Base-by-base conservation (phyloP, 2,113 vertebrate genomes). In the Aptenodytes patagonicus region DNA sequence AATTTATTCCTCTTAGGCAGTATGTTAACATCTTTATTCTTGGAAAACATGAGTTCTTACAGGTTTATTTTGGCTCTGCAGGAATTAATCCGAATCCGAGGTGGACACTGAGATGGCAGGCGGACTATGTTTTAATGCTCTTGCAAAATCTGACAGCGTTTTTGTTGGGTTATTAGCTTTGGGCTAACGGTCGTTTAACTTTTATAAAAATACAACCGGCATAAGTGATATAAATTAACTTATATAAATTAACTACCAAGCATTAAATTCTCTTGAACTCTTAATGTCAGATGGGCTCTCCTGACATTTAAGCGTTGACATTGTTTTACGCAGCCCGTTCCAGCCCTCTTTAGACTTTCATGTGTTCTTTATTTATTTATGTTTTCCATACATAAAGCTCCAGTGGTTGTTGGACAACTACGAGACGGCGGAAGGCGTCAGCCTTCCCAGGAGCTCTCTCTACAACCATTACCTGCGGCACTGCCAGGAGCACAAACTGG, bases 341-440 rank as follows among this genome's bases (percentile, higher is more conserved):
- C 60, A 70, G 26, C 80, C 24, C 61, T 71, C 70, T 65, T 78
- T 72, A 93, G 92, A 64, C 91, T 87, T 87, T 76, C 70, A 16
- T 7, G 38, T 55, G 52, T 62, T 52, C 14, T 79, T 64, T 80
- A 8, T 90, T 32, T 38, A 8, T 44, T 17, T 70, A 26, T 80
- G n/a, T 83, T 88, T 93, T 68, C 80, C 93, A 44, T 73, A 46
- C 86, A 4, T 95, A 61, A 97, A 99, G 99, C 98, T 99, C 90
- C 99, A 99, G 98, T 99, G 99, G 99, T 98, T 99, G 94, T 93
- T 99, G 97, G 99, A 99, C 89, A 99, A 99, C 96, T 99, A 99
- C 0, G 99, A 99, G 97, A 99, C 99, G 0, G 99, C 99, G 0
- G 99, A 99, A 76, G 99, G 99, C 0, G 99, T 99, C 68, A 99